Evolutionary conservation across 2,888 invertebrate genomes (phyloP).

Genomic region (Acanthosepion lycidas): DNA sequence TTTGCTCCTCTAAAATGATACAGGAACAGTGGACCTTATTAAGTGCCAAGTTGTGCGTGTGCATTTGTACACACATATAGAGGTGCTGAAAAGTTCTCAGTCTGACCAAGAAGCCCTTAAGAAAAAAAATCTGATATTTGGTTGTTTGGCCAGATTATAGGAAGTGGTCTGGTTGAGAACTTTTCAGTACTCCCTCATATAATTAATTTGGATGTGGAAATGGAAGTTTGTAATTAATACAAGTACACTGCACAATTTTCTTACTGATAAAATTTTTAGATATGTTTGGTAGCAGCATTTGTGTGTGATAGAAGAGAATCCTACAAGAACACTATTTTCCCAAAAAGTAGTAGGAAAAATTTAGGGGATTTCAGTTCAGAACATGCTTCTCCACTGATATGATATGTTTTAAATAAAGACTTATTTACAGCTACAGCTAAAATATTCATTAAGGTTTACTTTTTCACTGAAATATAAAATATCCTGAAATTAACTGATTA

Average conservation of each 20-base stretch:
- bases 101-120: too few species aligned
- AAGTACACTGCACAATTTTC: neutral
- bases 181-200: neutral
- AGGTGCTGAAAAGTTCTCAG: too few species aligned
- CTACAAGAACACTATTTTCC: neutral
- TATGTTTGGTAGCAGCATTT: slow-evolving; percentile 10
- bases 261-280: neutral
- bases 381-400: neutral
- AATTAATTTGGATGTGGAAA: neutral
- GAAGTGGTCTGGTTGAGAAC: too few species aligned
- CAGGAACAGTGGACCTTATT: slow-evolving; percentile 16
- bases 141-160: too few species aligned
- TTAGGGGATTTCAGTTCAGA: too few species aligned
- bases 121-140: too few species aligned
- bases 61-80: neutral
- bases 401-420: neutral
- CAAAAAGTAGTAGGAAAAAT: neutral
- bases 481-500: neutral
- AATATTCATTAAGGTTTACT: neutral
- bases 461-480: neutral
- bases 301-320: neutral
- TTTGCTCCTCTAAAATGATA: slow-evolving; percentile 38
- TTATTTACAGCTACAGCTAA: neutral
- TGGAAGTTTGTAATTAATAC: neutral
- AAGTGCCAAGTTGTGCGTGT: neutral